Percentiles rank a stretch among this genome's conserved stretches.
Evolutionary conservation across 2,888 invertebrate genomes (phyloP).

Genomic region (Philereme transversata): DNA sequence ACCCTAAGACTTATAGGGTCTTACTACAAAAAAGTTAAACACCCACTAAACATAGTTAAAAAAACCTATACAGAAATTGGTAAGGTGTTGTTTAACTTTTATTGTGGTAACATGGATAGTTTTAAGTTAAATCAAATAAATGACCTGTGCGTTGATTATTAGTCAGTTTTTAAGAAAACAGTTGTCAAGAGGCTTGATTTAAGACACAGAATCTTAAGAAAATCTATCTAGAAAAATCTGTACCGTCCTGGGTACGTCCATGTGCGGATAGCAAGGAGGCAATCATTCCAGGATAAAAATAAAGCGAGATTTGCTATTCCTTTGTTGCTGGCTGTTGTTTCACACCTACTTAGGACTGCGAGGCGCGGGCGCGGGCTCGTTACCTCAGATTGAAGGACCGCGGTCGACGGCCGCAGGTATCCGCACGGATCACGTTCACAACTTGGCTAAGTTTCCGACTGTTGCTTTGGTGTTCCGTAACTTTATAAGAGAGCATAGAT

Average conservation of each 20-base stretch:
- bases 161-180: too few species aligned
- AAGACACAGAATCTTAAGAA: too few species aligned
- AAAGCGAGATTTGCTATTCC: constrained; percentile 53
- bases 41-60: too few species aligned
- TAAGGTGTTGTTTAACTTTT: too few species aligned
- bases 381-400: constrained; percentile 76
- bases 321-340: constrained; percentile 72
- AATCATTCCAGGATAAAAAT: constrained; percentile 38
- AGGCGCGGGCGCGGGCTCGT: constrained; percentile 65
- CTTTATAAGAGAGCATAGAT: not conserved
- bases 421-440: constrained; percentile 55
- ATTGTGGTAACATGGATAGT: too few species aligned
- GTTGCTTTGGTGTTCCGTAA: constrained; percentile 16
- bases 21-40: too few species aligned
- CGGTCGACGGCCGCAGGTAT: constrained; percentile 69
- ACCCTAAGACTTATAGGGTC: too few species aligned
- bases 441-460: constrained; percentile 19
- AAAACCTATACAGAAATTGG: too few species aligned
- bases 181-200: too few species aligned
- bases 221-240: too few species aligned
- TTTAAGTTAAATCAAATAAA: too few species aligned
- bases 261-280: constrained; percentile 23
- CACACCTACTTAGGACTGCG: constrained; percentile 74
- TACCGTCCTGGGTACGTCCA: not conserved
- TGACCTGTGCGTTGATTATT: too few species aligned